Evolutionary conservation across 1,140 invertebrate species (phyloP).

Genomic region (Antheraea mylitta): DNA sequence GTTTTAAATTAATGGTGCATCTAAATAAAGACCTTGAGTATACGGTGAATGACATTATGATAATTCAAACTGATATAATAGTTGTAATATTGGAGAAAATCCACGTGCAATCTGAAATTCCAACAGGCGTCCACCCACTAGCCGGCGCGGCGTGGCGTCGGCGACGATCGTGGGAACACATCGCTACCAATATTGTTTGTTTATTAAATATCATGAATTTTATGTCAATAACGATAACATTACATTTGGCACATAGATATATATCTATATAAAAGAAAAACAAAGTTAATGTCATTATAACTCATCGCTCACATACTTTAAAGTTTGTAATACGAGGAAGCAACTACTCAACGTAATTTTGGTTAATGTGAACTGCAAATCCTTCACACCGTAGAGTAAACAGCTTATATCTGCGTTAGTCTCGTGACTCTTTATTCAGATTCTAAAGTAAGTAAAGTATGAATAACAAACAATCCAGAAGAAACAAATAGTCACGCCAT

Average conservation of each 20-base stretch:
- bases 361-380: neutral
- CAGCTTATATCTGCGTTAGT: neutral
- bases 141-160: constrained; percentile 1
- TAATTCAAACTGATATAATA: neutral
- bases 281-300: neutral
- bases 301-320: neutral
- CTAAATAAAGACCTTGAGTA: no score
- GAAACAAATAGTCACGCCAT: constrained; percentile 50
- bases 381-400: neutral
- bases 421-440: neutral
- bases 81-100: neutral
- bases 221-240: neutral
- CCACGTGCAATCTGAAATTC: constrained; percentile 9
- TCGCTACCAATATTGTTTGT: neutral
- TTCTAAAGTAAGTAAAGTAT: constrained; percentile 18
- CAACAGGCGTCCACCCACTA: constrained; percentile 26
- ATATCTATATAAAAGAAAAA: neutral
- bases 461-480: constrained; percentile 42
- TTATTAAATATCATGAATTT: constrained; percentile 2
- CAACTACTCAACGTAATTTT: neutral
- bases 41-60: neutral
- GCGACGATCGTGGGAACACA: constrained; percentile 7
- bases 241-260: neutral
- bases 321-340: neutral
- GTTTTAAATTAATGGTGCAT: no score